Evolutionary conservation across 1,140 invertebrate species (phyloP), one percentile per base, ranked within the genome.

Genomic region (Sminthurides bifidus): DNA sequence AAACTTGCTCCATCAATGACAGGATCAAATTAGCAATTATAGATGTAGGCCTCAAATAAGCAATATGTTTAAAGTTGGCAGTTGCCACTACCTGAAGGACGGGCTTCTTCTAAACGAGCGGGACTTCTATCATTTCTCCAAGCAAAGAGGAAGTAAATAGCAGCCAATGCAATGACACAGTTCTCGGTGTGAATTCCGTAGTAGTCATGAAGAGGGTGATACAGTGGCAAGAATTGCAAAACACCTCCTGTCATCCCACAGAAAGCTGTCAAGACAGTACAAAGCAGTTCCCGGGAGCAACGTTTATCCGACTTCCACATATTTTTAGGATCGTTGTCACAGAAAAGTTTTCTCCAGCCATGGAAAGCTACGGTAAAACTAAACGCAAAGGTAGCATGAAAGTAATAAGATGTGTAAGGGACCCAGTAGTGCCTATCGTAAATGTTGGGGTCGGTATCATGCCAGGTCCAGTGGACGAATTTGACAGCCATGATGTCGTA

Each of bases 391-490:
- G 81, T 73, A 0, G 82, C 75, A 69, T 87, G 84, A 73, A 87
- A 88, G 66, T 84, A 87, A 69, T 85, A 87, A 0, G 83, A 86
- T 63, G 82, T 87, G 73, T 75, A 79, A 1, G 77, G 77, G 0
- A 86, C 84, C 79, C 73, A 76, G 70, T 87, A 87, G 68, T 83
- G 80, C 23, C 84, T 75, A 65, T 88, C 84, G 49, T 66, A 76
- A 56, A 89, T 82, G 68, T 87, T 87, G 2, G 84, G 83, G 70
- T 87, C 85, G 0, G 84, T 87, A 67, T 87, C 84, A 67, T 89
- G 85, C 84, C 84, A 88, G 0, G 81, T 85, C 85, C 85, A 88
- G 71, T 85, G 85, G 1, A 86, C 68, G 65, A 84, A 81, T 67
- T 86, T 85, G 0, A 88, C 80, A 1, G 81, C 77, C 52, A 85